phyloP scores from a whole-genome alignment of 2,113 vertebrate genomes.

The Oriolus oriolus region DNA sequence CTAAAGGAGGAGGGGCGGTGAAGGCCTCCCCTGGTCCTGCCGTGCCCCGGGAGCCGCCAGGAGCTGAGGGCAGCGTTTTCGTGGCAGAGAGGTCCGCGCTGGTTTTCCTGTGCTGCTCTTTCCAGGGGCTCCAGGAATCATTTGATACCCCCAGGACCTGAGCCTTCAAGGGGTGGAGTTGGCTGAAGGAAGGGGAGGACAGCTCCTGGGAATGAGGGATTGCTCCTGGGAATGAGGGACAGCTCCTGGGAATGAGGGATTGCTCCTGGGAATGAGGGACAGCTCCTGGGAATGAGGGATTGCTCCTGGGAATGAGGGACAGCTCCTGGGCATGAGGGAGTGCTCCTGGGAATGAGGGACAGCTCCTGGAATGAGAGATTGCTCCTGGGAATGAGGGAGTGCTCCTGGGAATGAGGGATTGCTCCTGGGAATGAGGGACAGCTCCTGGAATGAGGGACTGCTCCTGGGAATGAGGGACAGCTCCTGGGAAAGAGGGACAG shows the following conservation, averaged over 20 bases:
- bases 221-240: too few species aligned
- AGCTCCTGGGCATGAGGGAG: too few species aligned
- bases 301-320: too few species aligned
- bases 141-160: not conserved
- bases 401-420: too few species aligned
- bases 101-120: not conserved
- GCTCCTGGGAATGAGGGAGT: not conserved
- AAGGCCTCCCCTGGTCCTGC: not conserved
- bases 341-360: too few species aligned
- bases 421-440: too few species aligned
- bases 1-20: not conserved
- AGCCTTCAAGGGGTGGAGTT: not conserved
- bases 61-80: not conserved
- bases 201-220: not conserved
- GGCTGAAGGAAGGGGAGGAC: rapidly evolving
- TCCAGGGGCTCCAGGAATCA: not conserved
- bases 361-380: too few species aligned
- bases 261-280: too few species aligned
- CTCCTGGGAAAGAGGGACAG: not conserved
- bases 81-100: rapidly evolving
- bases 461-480: not conserved
- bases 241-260: too few species aligned
- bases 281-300: too few species aligned
- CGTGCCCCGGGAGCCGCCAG: not conserved
- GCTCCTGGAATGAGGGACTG: too few species aligned